Conservation (phyloP, 2,888 invertebrate genomes). For the Campoplex nolae region DNA sequence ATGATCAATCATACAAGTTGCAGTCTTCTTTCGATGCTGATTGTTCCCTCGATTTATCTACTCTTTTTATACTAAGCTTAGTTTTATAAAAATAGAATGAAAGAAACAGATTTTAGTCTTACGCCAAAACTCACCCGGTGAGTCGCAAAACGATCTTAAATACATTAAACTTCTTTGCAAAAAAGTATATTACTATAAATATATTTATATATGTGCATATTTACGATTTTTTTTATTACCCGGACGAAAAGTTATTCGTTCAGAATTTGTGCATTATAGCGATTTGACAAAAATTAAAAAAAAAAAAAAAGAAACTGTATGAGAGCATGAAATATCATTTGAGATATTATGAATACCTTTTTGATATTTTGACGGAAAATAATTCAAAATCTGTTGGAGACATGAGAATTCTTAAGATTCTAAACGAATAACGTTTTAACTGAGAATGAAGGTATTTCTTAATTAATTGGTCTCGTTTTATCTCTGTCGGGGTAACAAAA, state of each 20-base stretch:
- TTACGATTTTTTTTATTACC: background rate
- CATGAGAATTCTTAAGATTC: background rate
- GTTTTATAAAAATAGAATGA: constrained; percentile 12
- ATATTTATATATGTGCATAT: constrained; percentile 14
- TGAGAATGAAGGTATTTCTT: background rate
- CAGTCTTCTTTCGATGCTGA: constrained; percentile 14
- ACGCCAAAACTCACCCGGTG: constrained; percentile 23
- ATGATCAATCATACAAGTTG: background rate
- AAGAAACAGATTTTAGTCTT: constrained; percentile 9
- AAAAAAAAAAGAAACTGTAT: too few relatives aligned
- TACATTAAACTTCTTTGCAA: background rate
- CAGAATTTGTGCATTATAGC: background rate
- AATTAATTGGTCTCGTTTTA: background rate
- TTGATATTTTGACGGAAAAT: background rate
- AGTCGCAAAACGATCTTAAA: constrained; percentile 15
- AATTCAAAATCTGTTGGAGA: background rate
- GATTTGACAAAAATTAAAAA: background rate
- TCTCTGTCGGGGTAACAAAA: background rate
- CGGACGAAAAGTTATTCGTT: background rate
- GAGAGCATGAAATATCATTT: background rate
- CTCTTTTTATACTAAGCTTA: constrained; percentile 7
- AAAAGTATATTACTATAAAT: constrained; percentile 35
- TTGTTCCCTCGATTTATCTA: background rate
- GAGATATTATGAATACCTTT: too few relatives aligned
- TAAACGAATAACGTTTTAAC: background rate